Base-by-base conservation (phyloP, 2,797 vertebrate species). In the Propithecus deckenii region DNA sequence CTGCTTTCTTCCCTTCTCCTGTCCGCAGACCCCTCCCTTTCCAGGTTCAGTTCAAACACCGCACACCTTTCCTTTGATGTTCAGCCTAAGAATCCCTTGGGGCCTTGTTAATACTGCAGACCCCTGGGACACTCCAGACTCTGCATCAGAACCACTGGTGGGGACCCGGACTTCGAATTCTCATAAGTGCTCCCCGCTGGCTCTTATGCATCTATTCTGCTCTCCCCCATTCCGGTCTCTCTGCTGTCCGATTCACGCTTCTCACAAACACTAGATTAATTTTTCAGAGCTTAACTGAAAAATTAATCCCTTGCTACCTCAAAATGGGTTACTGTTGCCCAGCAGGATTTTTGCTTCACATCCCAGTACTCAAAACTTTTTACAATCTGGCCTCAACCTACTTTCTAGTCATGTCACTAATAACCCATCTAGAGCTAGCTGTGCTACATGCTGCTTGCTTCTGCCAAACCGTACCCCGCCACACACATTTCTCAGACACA, bases 311-410 rank as follows among this genome's bases (percentile, higher is more conserved):
- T 57, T 94, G 92, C 43, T 92, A 94, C 92, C 71, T 84, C 41
- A 81, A 97, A 97, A 91, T 95, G 92, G 92, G 94, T 96, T 79
- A 88, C n/a, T 32, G 28, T 14, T 22, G 25, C 78, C 59, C 52
- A 43, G 74, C 63, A 79, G 46, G 12, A 10, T n/a, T 43, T 81
- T 85, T 69, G 63, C 12, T 76, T 43, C 69, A 23, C 41, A 81
- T 88, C 41, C 52, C 78, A 94, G 46, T 5, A 69, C 38, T 79
- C 15, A 9, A 61, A 91, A 59, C 72, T 32, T 85, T 95, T 94
- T 74, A 41, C 25, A 65, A 0, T 32, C 78, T 74, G 61, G 81
- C 89, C 89, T 94, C 94, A 93, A 94, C 89, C 96, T 95, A 83
- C 61, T 97, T 96, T 97, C 78, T 8, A 41, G 67, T 72, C 55